Base-by-base conservation (phyloP, 2,888 invertebrate species). In the Pherbina coryleti region DNA sequence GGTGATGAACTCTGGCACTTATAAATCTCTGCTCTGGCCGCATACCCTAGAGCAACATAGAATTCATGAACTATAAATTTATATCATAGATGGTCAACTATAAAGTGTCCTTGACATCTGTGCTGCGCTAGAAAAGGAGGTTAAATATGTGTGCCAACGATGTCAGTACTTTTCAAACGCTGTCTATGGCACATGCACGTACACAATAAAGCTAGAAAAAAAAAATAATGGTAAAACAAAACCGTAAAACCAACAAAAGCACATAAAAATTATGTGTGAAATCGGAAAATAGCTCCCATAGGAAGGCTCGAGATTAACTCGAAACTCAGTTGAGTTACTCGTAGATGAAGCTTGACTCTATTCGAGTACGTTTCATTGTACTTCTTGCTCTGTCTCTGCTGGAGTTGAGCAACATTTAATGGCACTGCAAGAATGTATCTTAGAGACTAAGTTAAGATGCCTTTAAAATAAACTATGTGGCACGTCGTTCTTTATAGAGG, bases 271-370 rank as follows among this genome's bases (percentile, higher is more conserved):
- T 74, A 64, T 74, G 74, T 74, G 74, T 31, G 82, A 85, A 85
- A 83, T 80, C 79, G 80, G 80, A 79, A 86, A 85, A 85, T 85
- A 79, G 80, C 79, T 82, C 83, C 84, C 83, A 76, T 75, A 82
- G 83, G 84, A 84, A 82, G 83, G 73, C 73, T 73, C 78, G 79
- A 82, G 81, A 84, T 86, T 83, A 86, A 69, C 69, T 49, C 49
- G 69, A 22, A 17, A 3, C 31, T 28, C 0, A 34, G 64, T 34
- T 34, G 37, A 31, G 37, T n/a, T 34, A 17, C 34, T 25, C 4
- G 37, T 19, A 44, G 67, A 9, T 60, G 11, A 5, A 17, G 66
- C 1, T 28, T 22, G 62, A 9, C 14, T 62, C 14, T 19, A 5
- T 37, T 3, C 60, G 25, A 44, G 22, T 28, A 14, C 60, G 60